Evolutionary conservation across 2,888 invertebrate genomes (phyloP).

Genomic region (Leptinotarsa rubiginosa): DNA sequence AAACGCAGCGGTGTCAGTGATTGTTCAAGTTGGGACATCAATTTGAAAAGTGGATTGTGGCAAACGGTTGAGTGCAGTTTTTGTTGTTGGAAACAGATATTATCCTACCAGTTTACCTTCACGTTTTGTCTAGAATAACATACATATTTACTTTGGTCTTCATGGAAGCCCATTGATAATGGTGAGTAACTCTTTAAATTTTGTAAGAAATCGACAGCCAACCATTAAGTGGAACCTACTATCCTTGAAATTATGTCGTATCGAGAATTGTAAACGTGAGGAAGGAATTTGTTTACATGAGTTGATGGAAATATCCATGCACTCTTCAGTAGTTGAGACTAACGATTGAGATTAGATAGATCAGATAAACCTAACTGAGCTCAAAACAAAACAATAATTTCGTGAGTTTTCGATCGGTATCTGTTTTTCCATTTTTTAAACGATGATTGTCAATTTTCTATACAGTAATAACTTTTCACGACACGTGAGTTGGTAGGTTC

Average conservation of each 20-base stretch:
- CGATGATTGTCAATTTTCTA: too few relatives aligned
- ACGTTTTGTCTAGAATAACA: not conserved
- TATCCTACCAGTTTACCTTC: constrained; percentile 6
- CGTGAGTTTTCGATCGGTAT: too few relatives aligned
- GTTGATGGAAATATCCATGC: too few relatives aligned
- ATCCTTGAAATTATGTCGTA: not conserved
- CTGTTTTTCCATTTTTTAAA: too few relatives aligned
- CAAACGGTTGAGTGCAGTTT: constrained; percentile 3
- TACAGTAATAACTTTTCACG: too few relatives aligned
- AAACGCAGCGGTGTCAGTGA: not conserved
- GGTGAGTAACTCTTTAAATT: not conserved
- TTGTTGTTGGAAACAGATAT: constrained; percentile 3
- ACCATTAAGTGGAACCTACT: not conserved
- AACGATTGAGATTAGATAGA: too few relatives aligned
- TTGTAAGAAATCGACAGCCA: not conserved
- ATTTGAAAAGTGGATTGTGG: not conserved
- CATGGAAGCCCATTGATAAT: not conserved
- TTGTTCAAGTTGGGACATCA: not conserved
- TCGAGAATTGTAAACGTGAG: too few relatives aligned
- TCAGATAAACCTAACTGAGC: too few relatives aligned
- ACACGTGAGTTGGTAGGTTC: too few relatives aligned
- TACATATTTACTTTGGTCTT: not conserved
- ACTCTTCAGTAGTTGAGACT: too few relatives aligned
- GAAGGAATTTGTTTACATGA: too few relatives aligned
- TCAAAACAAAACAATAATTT: too few relatives aligned